phyloP scores from a whole-genome alignment of 2,888 invertebrate species.

The Drosophila ustulata region DNA sequence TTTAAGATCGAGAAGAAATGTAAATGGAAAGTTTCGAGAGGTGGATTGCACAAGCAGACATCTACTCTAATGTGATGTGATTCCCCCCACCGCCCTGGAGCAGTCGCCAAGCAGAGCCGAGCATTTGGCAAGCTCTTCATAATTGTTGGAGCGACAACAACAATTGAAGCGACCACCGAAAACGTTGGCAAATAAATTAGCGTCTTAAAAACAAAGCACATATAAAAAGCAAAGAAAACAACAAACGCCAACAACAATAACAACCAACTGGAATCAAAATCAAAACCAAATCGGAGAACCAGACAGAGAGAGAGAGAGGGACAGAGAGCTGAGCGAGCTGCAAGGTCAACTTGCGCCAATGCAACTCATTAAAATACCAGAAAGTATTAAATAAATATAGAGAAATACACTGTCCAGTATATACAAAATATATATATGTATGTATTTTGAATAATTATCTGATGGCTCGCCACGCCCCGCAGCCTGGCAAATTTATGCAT shows the following conservation, averaged over 20 bases:
- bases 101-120: conserved; percentile 6
- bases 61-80: not conserved
- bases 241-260: conserved; percentile 23
- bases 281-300: conserved; percentile 35
- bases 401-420: conserved; percentile 17
- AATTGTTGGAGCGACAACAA: conserved; percentile 52
- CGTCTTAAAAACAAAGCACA: conserved; percentile 54
- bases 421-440: conserved; percentile 22
- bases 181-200: conserved; percentile 73
- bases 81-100: not conserved
- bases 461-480: conserved; percentile 35
- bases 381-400: conserved; percentile 57
- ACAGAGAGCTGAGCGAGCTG: conserved; percentile 16
- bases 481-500: conserved; percentile 38
- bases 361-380: conserved; percentile 74
- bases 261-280: conserved; percentile 13
- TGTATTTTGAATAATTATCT: conserved; percentile 17
- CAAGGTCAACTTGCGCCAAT: conserved; percentile 62
- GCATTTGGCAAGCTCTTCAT: conserved; percentile 69
- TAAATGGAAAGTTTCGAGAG: conserved; percentile 10
- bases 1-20: conserved; percentile 3
- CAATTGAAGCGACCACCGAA: conserved; percentile 43
- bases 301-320: conserved; percentile 1
- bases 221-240: conserved; percentile 5
- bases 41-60: conserved; percentile 34